These are phyloP conservation scores for Mus pahari DNA, from an alignment of 2,113 vertebrate species.

Conservation along the genomic window DNA sequence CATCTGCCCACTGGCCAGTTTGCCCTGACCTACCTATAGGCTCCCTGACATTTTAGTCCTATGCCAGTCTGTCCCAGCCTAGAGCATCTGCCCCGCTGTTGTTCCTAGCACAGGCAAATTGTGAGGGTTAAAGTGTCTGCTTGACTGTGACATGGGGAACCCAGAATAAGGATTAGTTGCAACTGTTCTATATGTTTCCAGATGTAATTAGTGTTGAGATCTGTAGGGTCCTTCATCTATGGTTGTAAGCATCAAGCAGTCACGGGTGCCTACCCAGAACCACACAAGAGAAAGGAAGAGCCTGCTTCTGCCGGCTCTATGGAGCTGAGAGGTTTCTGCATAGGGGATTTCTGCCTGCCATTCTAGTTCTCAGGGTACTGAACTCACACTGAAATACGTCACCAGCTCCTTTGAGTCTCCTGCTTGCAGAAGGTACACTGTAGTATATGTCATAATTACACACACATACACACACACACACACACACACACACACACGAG, in stretches of 20 bases:
- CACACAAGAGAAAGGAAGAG: neutral
- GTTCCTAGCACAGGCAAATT: neutral
- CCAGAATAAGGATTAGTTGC: neutral
- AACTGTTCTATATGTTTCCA: neutral
- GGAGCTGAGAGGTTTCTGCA: accelerated
- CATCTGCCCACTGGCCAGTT: too few species aligned
- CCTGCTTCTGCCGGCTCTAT: too few species aligned
- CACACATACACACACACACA: neutral
- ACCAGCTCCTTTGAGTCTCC: neutral
- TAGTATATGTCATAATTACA: neutral
- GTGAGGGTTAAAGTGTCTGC: neutral
- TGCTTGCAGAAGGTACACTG: neutral
- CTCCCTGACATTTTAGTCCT: accelerated
- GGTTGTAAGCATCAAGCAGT: too few species aligned
- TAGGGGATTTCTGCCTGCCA: accelerated
- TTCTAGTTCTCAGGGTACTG: too few species aligned
- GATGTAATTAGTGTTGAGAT: neutral
- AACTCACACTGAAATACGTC: neutral
- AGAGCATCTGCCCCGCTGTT: accelerated
- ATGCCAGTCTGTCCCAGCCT: accelerated
- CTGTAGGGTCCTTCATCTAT: too few species aligned
- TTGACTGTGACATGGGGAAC: too few species aligned
- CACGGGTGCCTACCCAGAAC: accelerated
- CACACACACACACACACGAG: too few species aligned
- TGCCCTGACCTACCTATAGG: neutral